A percentile compares a stretch with the other conserved stretches of the same genome.
phyloP scores from a whole-genome alignment of 2,797 vertebrate genomes.

The Iguana delicatissima region DNA sequence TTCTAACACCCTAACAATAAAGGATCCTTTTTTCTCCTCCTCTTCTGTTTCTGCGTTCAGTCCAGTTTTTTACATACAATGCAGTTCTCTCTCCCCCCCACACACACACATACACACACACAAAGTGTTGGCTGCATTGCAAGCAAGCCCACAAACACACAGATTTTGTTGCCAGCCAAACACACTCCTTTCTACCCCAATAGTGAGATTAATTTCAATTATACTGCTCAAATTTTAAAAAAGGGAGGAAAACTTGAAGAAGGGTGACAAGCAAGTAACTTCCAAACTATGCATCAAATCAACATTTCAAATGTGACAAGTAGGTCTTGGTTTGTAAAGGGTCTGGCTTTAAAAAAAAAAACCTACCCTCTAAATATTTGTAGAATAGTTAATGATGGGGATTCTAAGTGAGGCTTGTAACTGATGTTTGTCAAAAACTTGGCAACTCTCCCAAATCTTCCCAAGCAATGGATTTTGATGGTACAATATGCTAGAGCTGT shows the following conservation, averaged over 20 bases:
- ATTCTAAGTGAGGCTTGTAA: background rate
- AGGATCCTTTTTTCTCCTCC: background rate
- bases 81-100: background rate
- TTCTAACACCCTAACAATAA: background rate
- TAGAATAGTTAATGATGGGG: background rate
- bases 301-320: background rate
- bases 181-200: background rate
- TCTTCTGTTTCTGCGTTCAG: background rate
- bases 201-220: background rate
- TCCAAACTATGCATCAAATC: background rate
- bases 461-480: background rate
- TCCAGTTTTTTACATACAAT: background rate
- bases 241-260: background rate
- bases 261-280: background rate
- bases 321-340: background rate
- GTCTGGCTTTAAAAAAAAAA: background rate
- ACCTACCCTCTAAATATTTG: background rate
- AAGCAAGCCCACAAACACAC: background rate
- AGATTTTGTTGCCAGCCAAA: background rate
- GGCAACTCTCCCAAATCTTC: background rate
- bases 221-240: background rate
- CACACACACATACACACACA: too few species aligned
- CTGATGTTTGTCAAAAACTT: constrained; percentile 22
- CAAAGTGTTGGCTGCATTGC: background rate
- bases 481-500: background rate